These are phyloP conservation scores for Drosophila simulans DNA, from an alignment of 1,140 invertebrate genomes.

Conservation along the genomic window DNA sequence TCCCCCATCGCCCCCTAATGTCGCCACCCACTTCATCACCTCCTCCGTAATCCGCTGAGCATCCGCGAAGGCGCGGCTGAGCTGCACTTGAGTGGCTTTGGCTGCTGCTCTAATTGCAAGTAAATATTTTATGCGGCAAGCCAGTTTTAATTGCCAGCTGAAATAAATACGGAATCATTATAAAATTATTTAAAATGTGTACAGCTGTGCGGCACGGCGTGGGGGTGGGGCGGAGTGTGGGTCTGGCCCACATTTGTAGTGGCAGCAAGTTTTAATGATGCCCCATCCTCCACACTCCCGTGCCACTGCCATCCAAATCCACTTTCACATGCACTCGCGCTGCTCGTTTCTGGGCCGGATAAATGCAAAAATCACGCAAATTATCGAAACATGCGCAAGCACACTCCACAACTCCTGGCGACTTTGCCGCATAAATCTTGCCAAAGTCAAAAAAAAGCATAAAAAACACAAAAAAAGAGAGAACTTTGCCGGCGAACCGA, in stretches of 20 bases:
- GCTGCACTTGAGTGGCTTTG: slow-evolving; percentile 71
- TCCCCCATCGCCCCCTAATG: background rate
- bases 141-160: slow-evolving; percentile 76
- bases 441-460: slow-evolving; percentile 53
- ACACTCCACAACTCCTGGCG: slow-evolving; percentile 66
- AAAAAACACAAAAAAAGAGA: slow-evolving; percentile 34
- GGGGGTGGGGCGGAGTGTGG: background rate
- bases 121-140: slow-evolving; percentile 79
- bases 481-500: slow-evolving; percentile 29
- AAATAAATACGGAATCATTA: slow-evolving; percentile 82
- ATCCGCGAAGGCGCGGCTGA: slow-evolving; percentile 48
- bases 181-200: slow-evolving; percentile 62
- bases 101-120: slow-evolving; percentile 77
- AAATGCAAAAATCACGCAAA: slow-evolving; percentile 83
- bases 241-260: slow-evolving; percentile 71
- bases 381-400: slow-evolving; percentile 80
- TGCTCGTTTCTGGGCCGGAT: slow-evolving; percentile 50
- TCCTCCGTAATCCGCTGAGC: slow-evolving; percentile 8
- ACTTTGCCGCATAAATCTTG: slow-evolving; percentile 80
- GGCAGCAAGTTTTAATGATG: slow-evolving; percentile 79
- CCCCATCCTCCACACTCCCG: slow-evolving; percentile 17
- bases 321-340: slow-evolving; percentile 38
- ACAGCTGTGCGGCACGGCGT: background rate
- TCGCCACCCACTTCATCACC: background rate
- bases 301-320: slow-evolving; percentile 14